Conservation (phyloP, 2,797 vertebrate genomes). For the Pelobates cultripes region DNA sequence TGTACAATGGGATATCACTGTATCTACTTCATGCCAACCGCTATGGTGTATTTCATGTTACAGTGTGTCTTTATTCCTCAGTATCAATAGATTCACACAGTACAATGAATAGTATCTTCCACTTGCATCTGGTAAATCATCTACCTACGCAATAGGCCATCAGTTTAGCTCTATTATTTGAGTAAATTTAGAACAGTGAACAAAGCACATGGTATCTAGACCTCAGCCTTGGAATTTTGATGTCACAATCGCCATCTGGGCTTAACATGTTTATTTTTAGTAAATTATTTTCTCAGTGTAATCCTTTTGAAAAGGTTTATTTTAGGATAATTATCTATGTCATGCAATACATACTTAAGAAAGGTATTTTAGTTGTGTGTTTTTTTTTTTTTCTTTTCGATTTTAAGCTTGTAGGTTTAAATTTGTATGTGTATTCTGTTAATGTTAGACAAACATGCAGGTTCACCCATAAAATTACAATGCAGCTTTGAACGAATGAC, state of each 20-base stretch:
- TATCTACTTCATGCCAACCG: no score
- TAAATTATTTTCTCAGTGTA: neutral
- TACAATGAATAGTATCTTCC: no score
- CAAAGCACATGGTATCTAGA: neutral
- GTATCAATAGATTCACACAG: no score
- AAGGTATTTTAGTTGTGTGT: neutral
- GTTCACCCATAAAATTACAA: neutral
- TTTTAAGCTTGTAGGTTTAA: neutral
- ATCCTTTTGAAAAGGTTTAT: neutral
- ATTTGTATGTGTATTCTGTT: neutral
- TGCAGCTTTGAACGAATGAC: neutral
- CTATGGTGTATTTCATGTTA: no score
- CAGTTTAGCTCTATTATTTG: no score
- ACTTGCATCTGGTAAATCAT: no score
- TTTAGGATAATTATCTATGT: neutral
- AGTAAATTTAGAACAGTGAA: neutral
- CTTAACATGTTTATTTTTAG: constrained; percentile 21
- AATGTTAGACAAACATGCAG: neutral
- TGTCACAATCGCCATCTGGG: neutral
- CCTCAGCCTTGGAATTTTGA: neutral
- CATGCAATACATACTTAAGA: neutral
- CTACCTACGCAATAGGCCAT: no score
- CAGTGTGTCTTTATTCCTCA: no score
- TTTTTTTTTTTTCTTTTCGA: neutral
- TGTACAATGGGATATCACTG: no score